Evolutionary conservation across 2,797 vertebrate species (phyloP).

Genomic region (Neosilurus hyrtlii): DNA sequence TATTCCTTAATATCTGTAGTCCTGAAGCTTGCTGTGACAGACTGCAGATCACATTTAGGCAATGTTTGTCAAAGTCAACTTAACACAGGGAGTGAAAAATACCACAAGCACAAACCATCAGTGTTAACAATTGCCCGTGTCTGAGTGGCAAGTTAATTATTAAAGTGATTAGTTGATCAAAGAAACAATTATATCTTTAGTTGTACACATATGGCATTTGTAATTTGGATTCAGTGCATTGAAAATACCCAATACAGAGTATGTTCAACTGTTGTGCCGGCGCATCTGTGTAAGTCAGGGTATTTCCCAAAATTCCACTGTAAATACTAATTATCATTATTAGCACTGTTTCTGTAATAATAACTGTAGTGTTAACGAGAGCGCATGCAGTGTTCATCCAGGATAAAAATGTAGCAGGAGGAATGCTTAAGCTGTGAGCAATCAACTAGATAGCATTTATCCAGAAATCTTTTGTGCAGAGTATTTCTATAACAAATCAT

Average conservation of each 20-base stretch:
- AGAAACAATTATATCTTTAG: neutral
- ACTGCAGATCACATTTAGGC: neutral
- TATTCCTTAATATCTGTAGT: neutral
- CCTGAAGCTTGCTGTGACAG: neutral
- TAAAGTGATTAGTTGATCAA: neutral
- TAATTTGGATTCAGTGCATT: neutral
- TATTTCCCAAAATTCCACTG: neutral
- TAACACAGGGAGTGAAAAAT: neutral
- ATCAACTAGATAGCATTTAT: neutral
- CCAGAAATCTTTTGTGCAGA: neutral
- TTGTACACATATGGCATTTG: neutral
- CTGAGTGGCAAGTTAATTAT: neutral
- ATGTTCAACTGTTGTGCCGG: neutral
- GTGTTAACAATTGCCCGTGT: neutral
- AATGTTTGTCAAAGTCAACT: neutral
- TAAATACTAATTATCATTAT: conserved; percentile 47
- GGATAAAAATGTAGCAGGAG: conserved; percentile 23
- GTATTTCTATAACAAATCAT: conserved; percentile 21
- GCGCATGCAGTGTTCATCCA: conserved; percentile 17
- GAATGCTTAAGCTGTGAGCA: conserved; percentile 3
- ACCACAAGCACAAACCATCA: neutral
- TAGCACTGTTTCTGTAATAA: conserved; percentile 35
- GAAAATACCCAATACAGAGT: neutral
- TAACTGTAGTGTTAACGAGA: conserved; percentile 31
- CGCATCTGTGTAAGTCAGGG: neutral